A percentile compares a stretch with the other conserved stretches of the same genome.
Evolutionary conservation across 2,888 invertebrate species (phyloP).

Genomic region (Muschampia plurimacula): DNA sequence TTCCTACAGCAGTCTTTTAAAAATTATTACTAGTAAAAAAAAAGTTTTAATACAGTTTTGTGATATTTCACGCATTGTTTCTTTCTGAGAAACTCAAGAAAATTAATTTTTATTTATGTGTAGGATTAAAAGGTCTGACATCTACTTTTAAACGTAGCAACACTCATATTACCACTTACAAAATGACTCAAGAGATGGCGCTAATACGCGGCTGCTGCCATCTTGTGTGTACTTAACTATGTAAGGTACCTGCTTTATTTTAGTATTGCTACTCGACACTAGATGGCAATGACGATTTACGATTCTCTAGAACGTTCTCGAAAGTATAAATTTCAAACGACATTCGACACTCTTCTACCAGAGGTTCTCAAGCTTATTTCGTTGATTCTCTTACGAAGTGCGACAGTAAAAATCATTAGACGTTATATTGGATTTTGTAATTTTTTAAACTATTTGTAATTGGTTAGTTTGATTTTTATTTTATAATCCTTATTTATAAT

Average conservation of each 20-base stretch:
- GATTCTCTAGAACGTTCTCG: constrained; percentile 46
- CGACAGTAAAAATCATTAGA: no score
- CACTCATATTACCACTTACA: neutral
- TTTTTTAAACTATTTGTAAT: no score
- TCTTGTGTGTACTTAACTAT: constrained; percentile 7
- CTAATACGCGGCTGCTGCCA: neutral
- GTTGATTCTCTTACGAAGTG: no score
- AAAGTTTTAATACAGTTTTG: no score
- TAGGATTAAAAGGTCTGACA: neutral
- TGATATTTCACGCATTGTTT: no score
- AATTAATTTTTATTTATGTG: no score
- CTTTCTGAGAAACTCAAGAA: no score
- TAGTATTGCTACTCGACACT: constrained; percentile 52
- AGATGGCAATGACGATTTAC: constrained; percentile 50
- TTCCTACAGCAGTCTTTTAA: neutral
- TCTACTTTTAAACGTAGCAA: neutral
- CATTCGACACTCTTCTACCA: constrained; percentile 28
- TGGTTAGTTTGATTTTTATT: no score
- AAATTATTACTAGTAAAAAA: no score
- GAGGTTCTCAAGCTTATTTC: constrained; percentile 16
- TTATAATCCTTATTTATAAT: no score
- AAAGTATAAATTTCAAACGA: constrained; percentile 35
- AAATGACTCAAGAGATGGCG: constrained; percentile 6
- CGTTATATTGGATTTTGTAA: no score
- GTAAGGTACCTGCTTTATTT: neutral